These are phyloP conservation scores for Chunga burmeisteri DNA, from an alignment of 2,113 vertebrate species.

Conservation along the genomic window DNA sequence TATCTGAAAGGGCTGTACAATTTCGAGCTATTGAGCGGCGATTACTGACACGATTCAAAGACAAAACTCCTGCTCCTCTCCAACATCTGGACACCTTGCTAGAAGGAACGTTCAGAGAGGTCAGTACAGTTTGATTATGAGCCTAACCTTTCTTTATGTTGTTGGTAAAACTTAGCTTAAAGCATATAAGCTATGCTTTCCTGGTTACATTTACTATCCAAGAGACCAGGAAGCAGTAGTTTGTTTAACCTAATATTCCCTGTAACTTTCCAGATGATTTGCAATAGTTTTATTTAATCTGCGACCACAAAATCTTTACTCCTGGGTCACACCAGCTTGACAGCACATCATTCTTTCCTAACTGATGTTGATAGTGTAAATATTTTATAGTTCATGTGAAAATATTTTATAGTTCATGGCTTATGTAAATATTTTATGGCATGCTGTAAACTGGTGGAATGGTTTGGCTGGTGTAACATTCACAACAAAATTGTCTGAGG, in stretches of 20 bases:
- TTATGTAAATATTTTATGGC: slow-evolving; percentile 69
- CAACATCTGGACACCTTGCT: slow-evolving; percentile 95
- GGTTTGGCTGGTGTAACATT: slow-evolving; percentile 50
- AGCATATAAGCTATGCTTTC: slow-evolving; percentile 44
- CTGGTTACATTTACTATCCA: slow-evolving; percentile 49
- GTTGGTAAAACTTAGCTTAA: slow-evolving; percentile 27
- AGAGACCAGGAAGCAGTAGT: slow-evolving; percentile 52
- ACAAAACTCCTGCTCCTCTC: slow-evolving; percentile 93
- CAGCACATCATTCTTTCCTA: slow-evolving; percentile 61
- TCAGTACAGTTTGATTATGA: slow-evolving; percentile 66
- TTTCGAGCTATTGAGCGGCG: slow-evolving; percentile 95
- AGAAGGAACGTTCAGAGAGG: slow-evolving; percentile 94
- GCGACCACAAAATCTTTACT: slow-evolving; percentile 45
- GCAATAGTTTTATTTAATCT: slow-evolving; percentile 65
- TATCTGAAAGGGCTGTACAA: slow-evolving; percentile 91
- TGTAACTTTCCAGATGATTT: slow-evolving; percentile 67
- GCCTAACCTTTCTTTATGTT: slow-evolving; percentile 24
- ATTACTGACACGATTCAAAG: slow-evolving; percentile 92
- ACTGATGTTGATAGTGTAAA: slow-evolving; percentile 62
- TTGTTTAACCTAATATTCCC: slow-evolving; percentile 66
- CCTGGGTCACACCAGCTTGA: slow-evolving; percentile 35
- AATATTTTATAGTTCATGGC: slow-evolving; percentile 68
- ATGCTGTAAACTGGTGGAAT: slow-evolving; percentile 62
- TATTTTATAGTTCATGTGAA: slow-evolving; percentile 68
- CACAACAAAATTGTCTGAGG: slow-evolving; percentile 50